Evolutionary conservation across 2,113 vertebrate genomes (phyloP).

Genomic region (Rattus rattus): DNA sequence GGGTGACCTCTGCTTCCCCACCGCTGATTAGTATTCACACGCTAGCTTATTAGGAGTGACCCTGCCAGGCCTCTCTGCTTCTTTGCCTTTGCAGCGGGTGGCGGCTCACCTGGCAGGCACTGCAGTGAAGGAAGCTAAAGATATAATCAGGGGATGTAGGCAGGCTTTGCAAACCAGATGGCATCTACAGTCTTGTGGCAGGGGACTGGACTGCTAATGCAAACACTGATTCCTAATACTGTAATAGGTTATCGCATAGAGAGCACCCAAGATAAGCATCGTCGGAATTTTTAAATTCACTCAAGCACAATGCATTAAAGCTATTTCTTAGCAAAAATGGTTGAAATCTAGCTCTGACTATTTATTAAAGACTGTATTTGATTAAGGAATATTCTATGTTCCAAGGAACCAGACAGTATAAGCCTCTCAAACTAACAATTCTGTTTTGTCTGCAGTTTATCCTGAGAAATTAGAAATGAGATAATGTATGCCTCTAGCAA

Average conservation of each 20-base stretch:
- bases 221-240: conserved; percentile 85
- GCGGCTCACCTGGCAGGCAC: conserved; percentile 91
- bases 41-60: conserved; percentile 89
- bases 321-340: conserved; percentile 25
- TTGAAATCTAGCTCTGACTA: conserved; percentile 34
- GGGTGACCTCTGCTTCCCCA: conserved; percentile 89
- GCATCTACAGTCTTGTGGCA: conserved; percentile 85
- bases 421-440: conserved; percentile 6
- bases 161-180: conserved; percentile 89
- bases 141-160: conserved; percentile 88
- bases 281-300: conserved; percentile 51
- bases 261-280: conserved; percentile 57
- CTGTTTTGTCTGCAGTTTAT: neutral
- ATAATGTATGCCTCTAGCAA: neutral
- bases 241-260: conserved; percentile 20
- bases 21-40: conserved; percentile 90
- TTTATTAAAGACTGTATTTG: conserved; percentile 58
- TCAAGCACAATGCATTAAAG: conserved; percentile 2
- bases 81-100: conserved; percentile 86
- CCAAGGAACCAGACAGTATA: conserved; percentile 3
- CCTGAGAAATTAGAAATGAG: conserved; percentile 57
- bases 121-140: conserved; percentile 87
- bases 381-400: conserved; percentile 48
- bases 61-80: conserved; percentile 87
- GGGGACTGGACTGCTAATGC: conserved; percentile 86